phyloP scores from a whole-genome alignment of 1,140 invertebrate species.

The Penaeus japonicus region DNA sequence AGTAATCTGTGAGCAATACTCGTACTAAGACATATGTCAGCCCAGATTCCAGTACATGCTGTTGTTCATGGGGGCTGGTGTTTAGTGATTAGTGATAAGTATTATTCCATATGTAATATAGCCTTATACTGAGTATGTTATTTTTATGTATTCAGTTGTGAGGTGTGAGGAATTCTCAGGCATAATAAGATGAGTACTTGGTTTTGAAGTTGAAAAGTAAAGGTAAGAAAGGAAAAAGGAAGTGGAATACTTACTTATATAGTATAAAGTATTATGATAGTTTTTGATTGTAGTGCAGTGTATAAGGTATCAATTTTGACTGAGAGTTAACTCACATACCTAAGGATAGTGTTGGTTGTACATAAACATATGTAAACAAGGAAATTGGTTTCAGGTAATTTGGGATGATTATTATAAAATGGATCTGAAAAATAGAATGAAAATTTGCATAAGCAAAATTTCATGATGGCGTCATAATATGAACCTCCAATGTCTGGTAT shows the following conservation, averaged over 20 bases:
- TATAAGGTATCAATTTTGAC: neutral
- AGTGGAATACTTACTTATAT: constrained; percentile 19
- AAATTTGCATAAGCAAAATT: no score
- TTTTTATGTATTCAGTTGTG: constrained; percentile 42
- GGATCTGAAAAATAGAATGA: no score
- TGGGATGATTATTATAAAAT: no score
- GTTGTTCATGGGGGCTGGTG: constrained; percentile 1
- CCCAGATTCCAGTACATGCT: neutral
- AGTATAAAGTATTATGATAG: neutral
- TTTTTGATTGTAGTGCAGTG: no score
- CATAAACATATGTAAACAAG: neutral
- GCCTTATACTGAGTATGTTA: constrained; percentile 48
- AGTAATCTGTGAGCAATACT: neutral
- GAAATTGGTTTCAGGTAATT: no score
- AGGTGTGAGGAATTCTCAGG: constrained; percentile 52
- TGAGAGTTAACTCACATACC: constrained; percentile 34
- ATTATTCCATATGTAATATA: constrained; percentile 54
- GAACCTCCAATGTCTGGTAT: no score
- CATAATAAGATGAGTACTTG: neutral
- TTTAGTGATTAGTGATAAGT: constrained; percentile 41
- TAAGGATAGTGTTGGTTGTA: constrained; percentile 10
- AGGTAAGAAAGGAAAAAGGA: constrained; percentile 10
- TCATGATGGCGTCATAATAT: no score
- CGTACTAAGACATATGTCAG: neutral
- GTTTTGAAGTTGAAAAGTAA: neutral